Evolutionary conservation across 2,888 invertebrate species (phyloP).

Genomic region (Trilocha varians): DNA sequence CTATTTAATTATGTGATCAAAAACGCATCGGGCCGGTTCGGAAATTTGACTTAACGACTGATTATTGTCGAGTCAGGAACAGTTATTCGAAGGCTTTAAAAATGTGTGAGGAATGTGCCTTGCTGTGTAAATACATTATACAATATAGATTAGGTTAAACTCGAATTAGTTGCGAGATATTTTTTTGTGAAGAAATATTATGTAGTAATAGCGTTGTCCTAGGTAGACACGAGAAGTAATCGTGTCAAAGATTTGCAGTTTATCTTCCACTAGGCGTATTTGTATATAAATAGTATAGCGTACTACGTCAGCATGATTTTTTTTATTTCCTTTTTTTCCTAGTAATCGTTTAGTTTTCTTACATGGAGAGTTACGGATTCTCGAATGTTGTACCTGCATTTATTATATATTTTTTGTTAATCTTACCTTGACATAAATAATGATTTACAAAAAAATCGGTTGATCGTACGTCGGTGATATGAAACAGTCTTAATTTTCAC

Average conservation of each 20-base stretch:
- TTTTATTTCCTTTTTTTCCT: conserved; percentile 59
- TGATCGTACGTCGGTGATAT: conserved; percentile 43
- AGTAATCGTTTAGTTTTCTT: conserved; percentile 67
- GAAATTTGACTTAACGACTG: conserved; percentile 24
- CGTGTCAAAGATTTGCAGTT: conserved; percentile 72
- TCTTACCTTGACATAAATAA: conserved; percentile 68
- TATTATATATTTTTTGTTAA: conserved; percentile 62
- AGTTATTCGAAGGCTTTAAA: conserved; percentile 56
- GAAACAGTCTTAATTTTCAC: conserved; percentile 46
- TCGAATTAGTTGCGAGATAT: conserved; percentile 72
- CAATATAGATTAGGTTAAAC: conserved; percentile 59
- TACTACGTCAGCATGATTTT: conserved; percentile 53
- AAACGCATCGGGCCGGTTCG: background rate
- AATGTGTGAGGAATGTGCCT: conserved; percentile 74
- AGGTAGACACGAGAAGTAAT: conserved; percentile 59
- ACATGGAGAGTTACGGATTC: conserved; percentile 69
- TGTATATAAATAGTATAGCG: conserved; percentile 61
- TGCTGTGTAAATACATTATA: conserved; percentile 62
- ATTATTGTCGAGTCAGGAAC: conserved; percentile 62
- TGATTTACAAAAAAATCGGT: conserved; percentile 56
- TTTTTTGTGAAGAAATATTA: conserved; percentile 64
- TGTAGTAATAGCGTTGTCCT: conserved; percentile 59
- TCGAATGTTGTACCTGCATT: conserved; percentile 75
- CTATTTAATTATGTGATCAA: conserved; percentile 20
- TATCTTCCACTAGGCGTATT: conserved; percentile 68